These are phyloP conservation scores for Anthopleura sola DNA, from an alignment of 64 coral and sea anemone species.

Conservation along the genomic window DNA sequence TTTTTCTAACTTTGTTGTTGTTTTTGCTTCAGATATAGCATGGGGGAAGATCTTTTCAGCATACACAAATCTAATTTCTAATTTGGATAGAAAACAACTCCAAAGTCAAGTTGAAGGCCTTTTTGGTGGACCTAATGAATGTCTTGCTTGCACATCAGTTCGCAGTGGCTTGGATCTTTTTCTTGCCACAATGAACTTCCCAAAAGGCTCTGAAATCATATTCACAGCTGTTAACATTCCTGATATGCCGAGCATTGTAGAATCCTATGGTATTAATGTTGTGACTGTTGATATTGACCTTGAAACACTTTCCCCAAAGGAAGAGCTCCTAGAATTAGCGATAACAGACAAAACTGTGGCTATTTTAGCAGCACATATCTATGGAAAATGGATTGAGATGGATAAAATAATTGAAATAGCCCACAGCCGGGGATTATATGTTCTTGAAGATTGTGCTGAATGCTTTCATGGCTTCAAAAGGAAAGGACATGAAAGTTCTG, in stretches of 20 bases:
- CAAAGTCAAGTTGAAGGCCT: conserved; percentile 59
- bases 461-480: conserved; percentile 87
- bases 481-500: conserved; percentile 71
- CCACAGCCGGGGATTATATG: conserved; percentile 39
- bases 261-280: conserved; percentile 70
- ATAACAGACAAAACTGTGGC: conserved; percentile 85
- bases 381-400: conserved; percentile 90
- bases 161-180: conserved; percentile 86
- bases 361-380: conserved; percentile 84
- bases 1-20: background rate
- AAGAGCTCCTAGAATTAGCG: conserved; percentile 73
- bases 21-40: conserved; percentile 61
- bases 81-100: conserved; percentile 36
- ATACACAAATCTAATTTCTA: conserved; percentile 45
- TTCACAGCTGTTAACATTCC: conserved; percentile 94
- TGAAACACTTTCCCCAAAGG: conserved; percentile 66
- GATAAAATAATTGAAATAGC: conserved; percentile 62
- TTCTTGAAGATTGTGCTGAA: conserved; percentile 96
- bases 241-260: conserved; percentile 76
- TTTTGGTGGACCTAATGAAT: conserved; percentile 74
- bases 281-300: conserved; percentile 95
- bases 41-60: conserved; percentile 83
- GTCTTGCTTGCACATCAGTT: conserved; percentile 75
- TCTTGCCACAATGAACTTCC: conserved; percentile 74
- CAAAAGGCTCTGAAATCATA: conserved; percentile 82